Base-by-base conservation (phyloP, 35 echinoderm and acorn worm species). In the Apostichopus parvimensis region DNA sequence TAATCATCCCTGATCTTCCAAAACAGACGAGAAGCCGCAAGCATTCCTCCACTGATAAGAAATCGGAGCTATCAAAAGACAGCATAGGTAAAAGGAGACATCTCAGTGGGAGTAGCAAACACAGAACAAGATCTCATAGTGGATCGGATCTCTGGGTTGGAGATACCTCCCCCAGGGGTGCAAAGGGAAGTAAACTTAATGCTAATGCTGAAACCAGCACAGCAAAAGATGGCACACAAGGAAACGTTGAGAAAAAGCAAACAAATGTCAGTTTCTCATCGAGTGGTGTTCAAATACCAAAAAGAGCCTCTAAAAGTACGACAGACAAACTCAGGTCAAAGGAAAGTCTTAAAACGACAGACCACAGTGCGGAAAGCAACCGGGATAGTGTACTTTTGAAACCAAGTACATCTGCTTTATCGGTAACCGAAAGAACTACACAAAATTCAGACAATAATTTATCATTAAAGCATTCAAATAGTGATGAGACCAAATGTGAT, bases 1-100 rank as follows among this genome's bases (percentile, higher is more conserved):
- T 96, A 6, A 86, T 96, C 73, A 79, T 96, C 62, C 77, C 92
- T 77, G 95, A 96, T 10, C 88, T 95, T 12, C 95, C 95, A 24
- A 93, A 90, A 70, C 80, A 85, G 23, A 79, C 80, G 18, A 77
- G 95, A 26, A 86, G 24, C 13, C 77, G 83, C 15, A 85, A 73
- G 55, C 73, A 87, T 52, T 61, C 58, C 66, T 62, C 86, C n/a
- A 73, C 73, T 6, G 71, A 56, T 45, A 78, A 88, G 13, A 26
- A 2, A 18, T 66, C 59, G 52, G 79, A 92, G 8, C 8, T 62
- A 12, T 22, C 80, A 10, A 92, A 92, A 83, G 66, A 92, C 26
- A 66, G 78, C 56, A 61, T 58, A 58, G 81, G 57, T 6, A 60
- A 55, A 84, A 84, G 53, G 15, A 56, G 54, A 22, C 53, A 58